Percentiles rank a stretch among this genome's conserved stretches.
Conservation (phyloP, 2,888 invertebrate species). For the Crioceris asparagi region DNA sequence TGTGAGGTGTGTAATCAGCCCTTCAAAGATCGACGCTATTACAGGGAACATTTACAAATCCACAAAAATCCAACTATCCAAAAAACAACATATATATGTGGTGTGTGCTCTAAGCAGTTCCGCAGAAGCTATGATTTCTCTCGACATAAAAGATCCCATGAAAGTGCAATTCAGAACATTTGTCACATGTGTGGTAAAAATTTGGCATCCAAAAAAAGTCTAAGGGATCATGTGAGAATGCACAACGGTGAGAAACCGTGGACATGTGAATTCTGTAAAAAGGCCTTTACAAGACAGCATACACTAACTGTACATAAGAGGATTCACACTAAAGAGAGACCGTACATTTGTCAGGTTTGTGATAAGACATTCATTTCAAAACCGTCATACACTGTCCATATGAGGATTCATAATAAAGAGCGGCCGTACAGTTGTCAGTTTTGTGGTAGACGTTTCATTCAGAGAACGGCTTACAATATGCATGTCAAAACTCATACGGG, state of each 20-base stretch:
- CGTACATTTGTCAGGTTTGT: conserved; percentile 17
- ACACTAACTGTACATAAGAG: conserved; percentile 27
- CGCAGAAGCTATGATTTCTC: conserved; percentile 6
- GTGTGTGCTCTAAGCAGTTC: neutral
- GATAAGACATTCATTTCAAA: conserved; percentile 19
- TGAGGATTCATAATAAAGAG: neutral
- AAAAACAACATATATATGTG: neutral
- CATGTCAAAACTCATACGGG: neutral
- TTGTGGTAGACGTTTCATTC: neutral
- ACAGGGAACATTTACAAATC: conserved; percentile 15
- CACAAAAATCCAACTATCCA: neutral
- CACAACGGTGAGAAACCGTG: conserved; percentile 30
- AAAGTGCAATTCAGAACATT: neutral
- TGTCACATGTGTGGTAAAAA: neutral
- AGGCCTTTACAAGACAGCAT: conserved; percentile 43
- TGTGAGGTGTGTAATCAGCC: conserved; percentile 32
- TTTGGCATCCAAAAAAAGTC: neutral
- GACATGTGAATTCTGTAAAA: conserved; percentile 32
- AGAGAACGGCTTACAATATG: neutral
- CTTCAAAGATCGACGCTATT: conserved; percentile 30
- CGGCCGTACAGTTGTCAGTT: neutral
- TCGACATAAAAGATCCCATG: conserved; percentile 15
- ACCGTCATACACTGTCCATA: conserved; percentile 2
- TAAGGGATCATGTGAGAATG: neutral
- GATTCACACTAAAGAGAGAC: conserved; percentile 10